phyloP scores from a whole-genome alignment of 2,888 invertebrate species.

The Timema podura region DNA sequence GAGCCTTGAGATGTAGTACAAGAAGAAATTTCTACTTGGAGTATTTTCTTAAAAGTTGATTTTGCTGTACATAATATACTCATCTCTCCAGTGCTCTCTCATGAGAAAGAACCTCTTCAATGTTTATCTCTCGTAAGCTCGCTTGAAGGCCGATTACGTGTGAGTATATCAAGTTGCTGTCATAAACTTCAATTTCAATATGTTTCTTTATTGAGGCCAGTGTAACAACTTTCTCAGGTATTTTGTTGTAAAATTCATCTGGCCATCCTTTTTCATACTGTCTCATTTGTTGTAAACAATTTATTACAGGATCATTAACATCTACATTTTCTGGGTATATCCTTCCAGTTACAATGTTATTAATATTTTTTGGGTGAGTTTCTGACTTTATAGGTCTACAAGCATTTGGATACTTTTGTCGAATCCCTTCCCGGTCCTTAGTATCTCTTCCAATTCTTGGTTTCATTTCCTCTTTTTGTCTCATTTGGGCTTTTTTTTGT shows the following conservation, averaged over 20 bases:
- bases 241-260: neutral
- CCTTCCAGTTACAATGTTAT: neutral
- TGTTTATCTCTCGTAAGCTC: neutral
- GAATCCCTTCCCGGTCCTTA: neutral
- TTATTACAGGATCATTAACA: neutral
- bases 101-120: neutral
- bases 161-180: neutral
- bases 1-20: neutral
- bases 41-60: neutral
- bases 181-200: neutral
- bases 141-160: neutral
- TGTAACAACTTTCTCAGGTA: neutral
- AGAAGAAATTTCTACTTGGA: neutral
- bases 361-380: neutral
- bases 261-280: neutral
- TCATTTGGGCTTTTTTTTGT: neutral
- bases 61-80: neutral
- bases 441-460: neutral
- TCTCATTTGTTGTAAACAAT: neutral
- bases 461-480: neutral
- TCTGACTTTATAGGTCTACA: neutral
- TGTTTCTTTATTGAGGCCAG: neutral
- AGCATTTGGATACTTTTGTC: neutral
- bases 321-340: neutral
- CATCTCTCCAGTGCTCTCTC: neutral